Evolutionary conservation across 2,113 vertebrate species (phyloP), one percentile per base, ranked within the genome.

Genomic region (Mohoua ochrocephala): DNA sequence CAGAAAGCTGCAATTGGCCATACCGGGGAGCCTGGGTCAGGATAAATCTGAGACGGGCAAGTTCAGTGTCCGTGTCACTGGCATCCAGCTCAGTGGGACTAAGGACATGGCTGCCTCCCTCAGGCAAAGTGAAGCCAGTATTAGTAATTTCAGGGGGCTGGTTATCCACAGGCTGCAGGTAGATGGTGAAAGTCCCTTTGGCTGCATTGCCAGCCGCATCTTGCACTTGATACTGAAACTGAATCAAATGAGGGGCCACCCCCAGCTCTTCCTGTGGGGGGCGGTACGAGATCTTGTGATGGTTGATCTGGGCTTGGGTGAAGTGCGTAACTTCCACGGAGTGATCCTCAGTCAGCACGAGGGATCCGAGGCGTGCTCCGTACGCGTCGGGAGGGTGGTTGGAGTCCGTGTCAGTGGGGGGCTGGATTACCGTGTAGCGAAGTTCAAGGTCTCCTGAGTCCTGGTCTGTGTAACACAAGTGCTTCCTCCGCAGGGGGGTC

Each of bases 231-330:
- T 98, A 99, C 45, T 97, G 98, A 77, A 99, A 99, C 96, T 99
- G 98, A 84, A 99, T 97, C 81, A 99, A 98, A 39, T 98, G 99
- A 42, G 98, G 97, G 35, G 99, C 99, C 78, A 99, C 99, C 2
- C 99, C 99, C 21, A 99, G 97, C 70, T 99, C 99, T 39, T 99
- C 94, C 84, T 99, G 98, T 0, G 99, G 99, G 0, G 99, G 99
- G 37, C 96, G 98, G 95, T 99, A 99, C 0, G 99, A 97, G 85
- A 99, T 99, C 97, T 99, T 99, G 89, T 99, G 99, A 73, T 99
- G 99, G 85, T 99, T 99, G 91, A 99, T 98, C 97, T 99, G 99
- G 19, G 99, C 99, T 96, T 99, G 99, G 21, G 99, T 99, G 95
- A 99, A 99, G 85, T 98, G 98, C 3, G 92, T 98, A 56, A 99